phyloP scores from a whole-genome alignment of 2,113 vertebrate species.

The Gymnobelideus leadbeateri region DNA sequence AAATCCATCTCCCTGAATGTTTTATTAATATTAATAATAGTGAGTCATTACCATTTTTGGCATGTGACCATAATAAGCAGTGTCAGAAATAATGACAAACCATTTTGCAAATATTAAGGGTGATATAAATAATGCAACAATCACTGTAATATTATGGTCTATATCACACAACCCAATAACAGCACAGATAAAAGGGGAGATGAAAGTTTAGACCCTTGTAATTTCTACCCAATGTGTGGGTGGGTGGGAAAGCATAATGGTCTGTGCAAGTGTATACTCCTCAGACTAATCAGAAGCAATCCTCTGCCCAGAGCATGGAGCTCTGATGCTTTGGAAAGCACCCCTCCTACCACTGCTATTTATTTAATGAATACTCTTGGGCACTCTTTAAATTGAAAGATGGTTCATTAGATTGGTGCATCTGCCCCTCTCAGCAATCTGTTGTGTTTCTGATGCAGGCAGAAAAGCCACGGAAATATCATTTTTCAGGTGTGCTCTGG shows the following conservation, averaged over 20 bases:
- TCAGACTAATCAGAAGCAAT: conserved; percentile 68
- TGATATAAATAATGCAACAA: background rate
- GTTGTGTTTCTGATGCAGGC: conserved; percentile 77
- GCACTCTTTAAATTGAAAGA: conserved; percentile 82
- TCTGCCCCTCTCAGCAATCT: conserved; percentile 84
- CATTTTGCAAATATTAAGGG: conserved; percentile 5
- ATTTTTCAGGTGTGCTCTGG: conserved; percentile 73
- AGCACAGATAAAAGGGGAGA: conserved; percentile 55
- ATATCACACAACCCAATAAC: background rate
- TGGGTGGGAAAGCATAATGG: background rate
- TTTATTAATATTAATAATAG: background rate
- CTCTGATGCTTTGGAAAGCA: conserved; percentile 65
- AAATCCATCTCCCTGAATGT: background rate
- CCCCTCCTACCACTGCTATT: conserved; percentile 78
- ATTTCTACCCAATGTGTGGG: conserved; percentile 46
- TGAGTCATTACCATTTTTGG: background rate
- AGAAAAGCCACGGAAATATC: conserved; percentile 55
- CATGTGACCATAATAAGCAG: background rate
- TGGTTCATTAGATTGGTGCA: conserved; percentile 83
- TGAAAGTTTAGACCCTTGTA: background rate
- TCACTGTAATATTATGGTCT: background rate
- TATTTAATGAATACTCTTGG: conserved; percentile 86
- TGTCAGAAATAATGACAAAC: background rate
- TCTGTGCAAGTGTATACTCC: background rate
- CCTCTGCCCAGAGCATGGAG: conserved; percentile 27